Percentiles rank a stretch among this genome's conserved stretches.
phyloP scores from a whole-genome alignment of 2,888 invertebrate genomes.

The Lampropteryx suffumata region DNA sequence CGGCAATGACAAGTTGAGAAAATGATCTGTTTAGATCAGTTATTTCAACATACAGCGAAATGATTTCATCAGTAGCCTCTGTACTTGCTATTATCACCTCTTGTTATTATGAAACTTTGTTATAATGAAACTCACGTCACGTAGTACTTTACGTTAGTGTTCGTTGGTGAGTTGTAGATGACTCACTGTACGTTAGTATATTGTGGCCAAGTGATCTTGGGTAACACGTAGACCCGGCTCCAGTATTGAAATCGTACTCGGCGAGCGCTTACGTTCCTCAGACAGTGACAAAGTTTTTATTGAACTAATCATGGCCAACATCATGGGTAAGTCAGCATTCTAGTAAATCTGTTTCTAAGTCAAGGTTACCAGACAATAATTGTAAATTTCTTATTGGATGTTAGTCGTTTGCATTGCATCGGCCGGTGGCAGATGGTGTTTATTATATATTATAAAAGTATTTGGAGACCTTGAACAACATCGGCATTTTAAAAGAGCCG shows the following conservation, averaged over 20 bases:
- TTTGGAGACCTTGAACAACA: slow-evolving; percentile 13
- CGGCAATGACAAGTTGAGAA: too few relatives aligned
- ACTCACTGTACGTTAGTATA: slow-evolving; percentile 15
- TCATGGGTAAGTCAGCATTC: slow-evolving; percentile 64
- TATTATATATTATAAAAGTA: slow-evolving; percentile 2
- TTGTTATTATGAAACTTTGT: too few relatives aligned
- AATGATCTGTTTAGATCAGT: too few relatives aligned
- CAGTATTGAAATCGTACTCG: slow-evolving; percentile 62
- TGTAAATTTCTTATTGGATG: neutral
- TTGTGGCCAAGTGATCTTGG: slow-evolving; percentile 33
- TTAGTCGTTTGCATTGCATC: neutral
- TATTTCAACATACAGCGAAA: too few relatives aligned
- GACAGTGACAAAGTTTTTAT: slow-evolving; percentile 45
- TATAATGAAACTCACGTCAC: too few relatives aligned
- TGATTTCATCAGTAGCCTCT: too few relatives aligned
- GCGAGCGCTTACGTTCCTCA: slow-evolving; percentile 46
- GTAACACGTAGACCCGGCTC: slow-evolving; percentile 32
- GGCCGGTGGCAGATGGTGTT: slow-evolving; percentile 1
- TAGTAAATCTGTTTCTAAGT: slow-evolving; percentile 4
- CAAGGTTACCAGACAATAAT: neutral
- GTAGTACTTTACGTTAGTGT: neutral
- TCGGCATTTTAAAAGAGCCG: slow-evolving; percentile 43
- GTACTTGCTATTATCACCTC: too few relatives aligned
- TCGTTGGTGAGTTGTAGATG: slow-evolving; percentile 9
- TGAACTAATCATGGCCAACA: slow-evolving; percentile 63